Conservation (phyloP, 2,797 vertebrate species). For the Mormyrus hasselquistii region DNA sequence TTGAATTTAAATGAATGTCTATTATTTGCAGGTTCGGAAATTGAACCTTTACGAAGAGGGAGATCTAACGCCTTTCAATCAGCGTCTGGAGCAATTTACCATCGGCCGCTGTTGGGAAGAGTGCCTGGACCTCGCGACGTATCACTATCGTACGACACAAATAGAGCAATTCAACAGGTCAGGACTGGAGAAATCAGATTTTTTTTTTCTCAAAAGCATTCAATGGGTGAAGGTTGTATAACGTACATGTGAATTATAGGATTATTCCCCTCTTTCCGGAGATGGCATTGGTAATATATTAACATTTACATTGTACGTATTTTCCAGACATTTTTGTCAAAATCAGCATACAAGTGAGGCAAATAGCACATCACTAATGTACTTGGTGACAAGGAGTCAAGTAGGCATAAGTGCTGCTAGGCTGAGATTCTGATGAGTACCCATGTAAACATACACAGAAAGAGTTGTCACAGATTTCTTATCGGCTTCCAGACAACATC, state of each 20-base stretch:
- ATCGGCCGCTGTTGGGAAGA: conserved; percentile 83
- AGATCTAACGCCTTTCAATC: conserved; percentile 78
- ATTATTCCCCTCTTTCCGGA: background rate
- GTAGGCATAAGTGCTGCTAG: background rate
- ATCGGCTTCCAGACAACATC: conserved; percentile 70
- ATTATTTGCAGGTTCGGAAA: conserved; percentile 64
- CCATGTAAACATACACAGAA: background rate
- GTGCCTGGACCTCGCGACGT: conserved; percentile 70
- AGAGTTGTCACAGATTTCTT: background rate
- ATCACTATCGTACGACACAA: conserved; percentile 52
- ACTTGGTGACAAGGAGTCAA: background rate
- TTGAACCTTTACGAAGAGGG: conserved; percentile 81
- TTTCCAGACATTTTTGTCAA: background rate
- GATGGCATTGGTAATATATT: background rate
- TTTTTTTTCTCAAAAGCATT: background rate
- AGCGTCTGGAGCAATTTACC: conserved; percentile 74
- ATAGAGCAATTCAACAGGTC: conserved; percentile 80
- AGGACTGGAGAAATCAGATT: background rate
- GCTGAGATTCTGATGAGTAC: background rate
- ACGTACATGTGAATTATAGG: background rate
- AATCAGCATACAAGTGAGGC: background rate
- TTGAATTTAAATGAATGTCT: background rate
- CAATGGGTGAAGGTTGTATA: background rate
- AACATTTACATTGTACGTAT: background rate
- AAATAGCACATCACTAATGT: background rate